Percentiles rank a stretch among this genome's conserved stretches.
phyloP scores from a whole-genome alignment of 2,888 invertebrate species.

The Teinopalpus imperialis region DNA sequence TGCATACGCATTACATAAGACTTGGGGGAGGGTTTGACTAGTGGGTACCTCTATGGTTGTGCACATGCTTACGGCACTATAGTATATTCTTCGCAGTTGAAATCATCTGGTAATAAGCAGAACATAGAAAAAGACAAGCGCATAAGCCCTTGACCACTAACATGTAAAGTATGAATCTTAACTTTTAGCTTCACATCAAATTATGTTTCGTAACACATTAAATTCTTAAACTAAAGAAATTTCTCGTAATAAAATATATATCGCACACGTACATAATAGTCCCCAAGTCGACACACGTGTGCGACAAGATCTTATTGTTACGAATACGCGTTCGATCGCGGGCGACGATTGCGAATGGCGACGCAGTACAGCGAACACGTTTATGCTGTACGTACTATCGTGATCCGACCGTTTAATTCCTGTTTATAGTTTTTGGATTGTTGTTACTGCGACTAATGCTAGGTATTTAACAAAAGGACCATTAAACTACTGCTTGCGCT shows the following conservation, averaged over 20 bases:
- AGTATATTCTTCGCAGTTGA: too few relatives aligned
- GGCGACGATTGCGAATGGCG: slow-evolving; percentile 47
- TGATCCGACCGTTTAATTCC: slow-evolving; percentile 37
- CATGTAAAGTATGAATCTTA: too few relatives aligned
- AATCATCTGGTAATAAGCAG: too few relatives aligned
- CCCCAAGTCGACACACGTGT: slow-evolving; percentile 54
- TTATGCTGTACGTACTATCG: slow-evolving; percentile 39
- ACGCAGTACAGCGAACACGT: slow-evolving; percentile 50
- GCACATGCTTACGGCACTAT: too few relatives aligned
- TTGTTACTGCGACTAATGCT: slow-evolving; percentile 29
- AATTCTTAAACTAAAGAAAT: too few relatives aligned
- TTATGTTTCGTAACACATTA: too few relatives aligned
- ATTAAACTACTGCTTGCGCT: slow-evolving; percentile 17
- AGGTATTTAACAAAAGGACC: slow-evolving; percentile 26
- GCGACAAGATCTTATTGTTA: slow-evolving; percentile 75
- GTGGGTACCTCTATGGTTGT: too few relatives aligned
- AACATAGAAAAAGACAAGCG: too few relatives aligned
- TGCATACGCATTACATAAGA: too few relatives aligned
- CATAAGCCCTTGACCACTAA: too few relatives aligned
- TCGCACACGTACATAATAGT: slow-evolving; percentile 39
- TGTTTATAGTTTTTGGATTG: slow-evolving; percentile 35
- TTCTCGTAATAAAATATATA: neutral
- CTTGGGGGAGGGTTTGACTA: too few relatives aligned
- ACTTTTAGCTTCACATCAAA: too few relatives aligned
- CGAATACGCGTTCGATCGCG: slow-evolving; percentile 45